A percentile compares a stretch with the other conserved stretches of the same genome.
Evolutionary conservation across 2,797 vertebrate species (phyloP).

Genomic region (Melanotaenia pygmaea): DNA sequence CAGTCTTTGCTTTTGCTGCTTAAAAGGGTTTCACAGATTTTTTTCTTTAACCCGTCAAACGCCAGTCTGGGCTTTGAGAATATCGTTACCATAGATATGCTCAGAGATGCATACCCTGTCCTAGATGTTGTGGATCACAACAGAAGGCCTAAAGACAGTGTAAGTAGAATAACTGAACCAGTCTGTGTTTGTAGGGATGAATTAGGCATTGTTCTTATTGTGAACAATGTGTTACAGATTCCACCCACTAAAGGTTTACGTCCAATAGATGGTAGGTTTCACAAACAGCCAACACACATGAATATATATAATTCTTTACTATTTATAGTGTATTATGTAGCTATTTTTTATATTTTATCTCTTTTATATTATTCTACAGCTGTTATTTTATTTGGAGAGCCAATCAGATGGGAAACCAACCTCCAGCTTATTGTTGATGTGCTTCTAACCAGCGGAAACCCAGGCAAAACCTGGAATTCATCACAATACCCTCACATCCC

Average conservation of each 20-base stretch:
- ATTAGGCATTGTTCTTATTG: background rate
- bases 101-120: slow-evolving; percentile 90
- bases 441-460: slow-evolving; percentile 89
- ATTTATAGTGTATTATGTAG: background rate
- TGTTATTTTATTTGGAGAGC: slow-evolving; percentile 94
- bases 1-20: slow-evolving; percentile 52
- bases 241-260: slow-evolving; percentile 83
- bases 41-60: slow-evolving; percentile 67
- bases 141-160: slow-evolving; percentile 88
- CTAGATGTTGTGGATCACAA: slow-evolving; percentile 94
- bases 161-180: slow-evolving; percentile 60
- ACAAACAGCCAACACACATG: background rate
- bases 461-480: slow-evolving; percentile 74
- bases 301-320: background rate
- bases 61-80: slow-evolving; percentile 91
- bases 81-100: slow-evolving; percentile 89
- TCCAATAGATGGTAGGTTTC: slow-evolving; percentile 89
- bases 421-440: slow-evolving; percentile 93
- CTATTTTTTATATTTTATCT: background rate
- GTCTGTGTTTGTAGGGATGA: background rate
- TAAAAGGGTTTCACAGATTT: slow-evolving; percentile 1
- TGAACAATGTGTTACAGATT: slow-evolving; percentile 76
- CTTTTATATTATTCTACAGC: slow-evolving; percentile 75
- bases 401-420: slow-evolving; percentile 97
- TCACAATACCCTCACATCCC: slow-evolving; percentile 92